Evolutionary conservation across 2,113 vertebrate species (phyloP).

Genomic region (Petroica traversi): DNA sequence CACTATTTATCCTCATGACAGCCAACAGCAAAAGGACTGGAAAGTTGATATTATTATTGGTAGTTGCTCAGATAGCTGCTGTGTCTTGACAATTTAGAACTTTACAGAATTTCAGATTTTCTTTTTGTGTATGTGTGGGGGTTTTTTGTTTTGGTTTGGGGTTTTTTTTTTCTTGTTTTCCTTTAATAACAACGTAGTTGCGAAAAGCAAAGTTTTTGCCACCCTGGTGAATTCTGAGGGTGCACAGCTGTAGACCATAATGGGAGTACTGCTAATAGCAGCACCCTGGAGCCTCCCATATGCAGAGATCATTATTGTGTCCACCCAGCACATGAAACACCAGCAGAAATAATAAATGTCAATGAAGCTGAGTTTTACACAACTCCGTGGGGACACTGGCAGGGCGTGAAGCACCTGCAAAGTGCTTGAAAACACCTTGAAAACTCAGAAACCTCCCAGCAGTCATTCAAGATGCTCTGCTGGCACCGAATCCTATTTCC

Average conservation of each 20-base stretch:
- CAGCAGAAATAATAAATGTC: neutral
- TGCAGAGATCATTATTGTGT: neutral
- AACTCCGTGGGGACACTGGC: rapidly evolving
- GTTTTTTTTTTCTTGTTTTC: too few relatives aligned
- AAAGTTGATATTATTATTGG: neutral
- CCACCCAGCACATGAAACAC: neutral
- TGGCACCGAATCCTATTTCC: neutral
- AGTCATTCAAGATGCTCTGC: neutral
- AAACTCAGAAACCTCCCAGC: neutral
- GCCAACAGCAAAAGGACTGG: neutral
- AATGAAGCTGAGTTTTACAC: neutral
- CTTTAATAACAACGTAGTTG: neutral
- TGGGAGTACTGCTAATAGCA: neutral
- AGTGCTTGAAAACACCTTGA: neutral
- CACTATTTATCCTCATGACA: neutral
- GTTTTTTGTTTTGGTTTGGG: too few relatives aligned
- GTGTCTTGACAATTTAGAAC: neutral
- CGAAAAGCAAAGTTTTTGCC: neutral
- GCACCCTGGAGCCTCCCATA: neutral
- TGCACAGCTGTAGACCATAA: neutral
- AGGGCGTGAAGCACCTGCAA: neutral
- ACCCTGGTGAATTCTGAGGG: neutral
- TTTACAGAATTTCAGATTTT: neutral
- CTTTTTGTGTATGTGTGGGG: too few relatives aligned
- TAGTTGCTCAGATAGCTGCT: neutral